phyloP scores from a whole-genome alignment of 2,113 vertebrate species.

The Misgurnus anguillicaudatus region DNA sequence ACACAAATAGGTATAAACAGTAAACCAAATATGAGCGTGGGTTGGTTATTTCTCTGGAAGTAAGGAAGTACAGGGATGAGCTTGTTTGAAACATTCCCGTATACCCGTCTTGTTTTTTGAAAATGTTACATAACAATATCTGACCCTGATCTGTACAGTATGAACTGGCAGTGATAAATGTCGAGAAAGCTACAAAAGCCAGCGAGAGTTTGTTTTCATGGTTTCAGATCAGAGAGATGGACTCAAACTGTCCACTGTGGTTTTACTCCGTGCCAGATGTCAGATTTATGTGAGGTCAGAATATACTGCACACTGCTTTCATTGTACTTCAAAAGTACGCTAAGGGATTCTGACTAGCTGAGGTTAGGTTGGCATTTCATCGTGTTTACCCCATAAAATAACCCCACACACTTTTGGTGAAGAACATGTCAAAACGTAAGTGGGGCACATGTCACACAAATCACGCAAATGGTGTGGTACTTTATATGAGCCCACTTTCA shows the following conservation, averaged over 20 bases:
- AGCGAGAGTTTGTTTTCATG: neutral
- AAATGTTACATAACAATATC: neutral
- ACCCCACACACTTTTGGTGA: neutral
- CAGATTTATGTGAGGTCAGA: constrained; percentile 40
- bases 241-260: constrained; percentile 5
- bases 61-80: neutral
- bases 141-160: neutral
- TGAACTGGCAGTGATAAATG: neutral
- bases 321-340: constrained; percentile 27
- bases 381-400: constrained; percentile 1
- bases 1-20: no score
- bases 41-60: neutral
- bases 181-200: neutral
- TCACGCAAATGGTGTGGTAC: no score
- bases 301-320: constrained; percentile 21
- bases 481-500: no score
- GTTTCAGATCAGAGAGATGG: neutral
- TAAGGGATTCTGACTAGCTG: constrained; percentile 6
- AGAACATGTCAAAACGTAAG: constrained; percentile 16
- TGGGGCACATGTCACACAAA: neutral
- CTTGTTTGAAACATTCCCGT: neutral
- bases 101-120: neutral
- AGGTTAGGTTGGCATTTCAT: constrained; percentile 27
- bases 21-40: neutral
- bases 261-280: constrained; percentile 5